A percentile compares a stretch with the other conserved stretches of the same genome.
phyloP scores from a whole-genome alignment of 2,113 vertebrate genomes.

The Glaucomys volans region DNA sequence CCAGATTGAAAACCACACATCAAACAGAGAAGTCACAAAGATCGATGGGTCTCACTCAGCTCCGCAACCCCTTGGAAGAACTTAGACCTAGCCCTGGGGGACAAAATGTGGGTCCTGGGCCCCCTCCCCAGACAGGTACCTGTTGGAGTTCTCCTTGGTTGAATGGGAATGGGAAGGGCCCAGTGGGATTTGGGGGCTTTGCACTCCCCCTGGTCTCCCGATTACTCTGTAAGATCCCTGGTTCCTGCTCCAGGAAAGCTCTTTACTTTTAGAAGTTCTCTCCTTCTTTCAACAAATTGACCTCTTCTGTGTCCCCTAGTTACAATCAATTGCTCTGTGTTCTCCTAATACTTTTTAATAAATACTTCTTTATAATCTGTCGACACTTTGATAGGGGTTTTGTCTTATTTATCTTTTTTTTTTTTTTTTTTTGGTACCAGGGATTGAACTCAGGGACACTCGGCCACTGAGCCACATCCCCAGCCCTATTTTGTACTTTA shows the following conservation, averaged over 20 bases:
- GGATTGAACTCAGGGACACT: no score
- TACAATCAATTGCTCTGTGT: background rate
- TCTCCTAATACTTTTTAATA: background rate
- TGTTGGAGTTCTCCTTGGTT: background rate
- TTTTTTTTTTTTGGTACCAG: no score
- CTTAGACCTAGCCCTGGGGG: slow-evolving; percentile 53
- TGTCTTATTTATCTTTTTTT: slow-evolving; percentile 6
- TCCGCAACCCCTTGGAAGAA: slow-evolving; percentile 77
- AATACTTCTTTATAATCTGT: slow-evolving; percentile 1
- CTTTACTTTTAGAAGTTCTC: background rate
- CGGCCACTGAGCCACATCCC: no score
- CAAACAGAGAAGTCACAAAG: slow-evolving; percentile 58
- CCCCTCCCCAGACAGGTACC: slow-evolving; percentile 69
- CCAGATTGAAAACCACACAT: background rate
- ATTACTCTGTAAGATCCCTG: background rate
- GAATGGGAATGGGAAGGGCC: background rate
- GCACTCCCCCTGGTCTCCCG: background rate
- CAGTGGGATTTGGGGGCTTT: background rate
- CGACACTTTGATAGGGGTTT: background rate
- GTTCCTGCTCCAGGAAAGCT: background rate
- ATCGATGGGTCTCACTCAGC: background rate
- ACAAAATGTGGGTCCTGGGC: slow-evolving; percentile 46
- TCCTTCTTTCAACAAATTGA: slow-evolving; percentile 14
- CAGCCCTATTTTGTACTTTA: no score
- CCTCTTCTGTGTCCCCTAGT: background rate